phyloP scores from a whole-genome alignment of 2,888 invertebrate genomes.

The Agrotis puta region DNA sequence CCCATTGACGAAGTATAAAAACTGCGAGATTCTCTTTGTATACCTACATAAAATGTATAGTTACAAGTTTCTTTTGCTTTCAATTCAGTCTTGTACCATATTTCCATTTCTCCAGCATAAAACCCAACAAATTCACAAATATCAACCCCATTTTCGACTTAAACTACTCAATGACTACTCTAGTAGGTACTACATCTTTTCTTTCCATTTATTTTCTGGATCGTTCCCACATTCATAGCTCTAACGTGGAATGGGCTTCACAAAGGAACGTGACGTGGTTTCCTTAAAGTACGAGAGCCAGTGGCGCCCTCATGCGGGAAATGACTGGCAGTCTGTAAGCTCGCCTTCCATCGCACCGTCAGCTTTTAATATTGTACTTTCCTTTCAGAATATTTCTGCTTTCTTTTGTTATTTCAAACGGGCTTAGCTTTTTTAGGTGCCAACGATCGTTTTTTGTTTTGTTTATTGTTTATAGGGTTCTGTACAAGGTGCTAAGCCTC shows the following conservation, averaged over 20 bases:
- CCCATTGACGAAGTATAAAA: too few relatives aligned
- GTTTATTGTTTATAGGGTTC: slow-evolving; percentile 1
- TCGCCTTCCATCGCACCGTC: slow-evolving; percentile 47
- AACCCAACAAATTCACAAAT: slow-evolving; percentile 3
- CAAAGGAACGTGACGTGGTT: slow-evolving; percentile 58
- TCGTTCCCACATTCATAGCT: slow-evolving; percentile 49
- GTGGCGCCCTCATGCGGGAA: slow-evolving; percentile 60
- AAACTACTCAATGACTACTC: slow-evolving; percentile 14
- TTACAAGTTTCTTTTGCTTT: too few relatives aligned
- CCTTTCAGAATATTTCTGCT: slow-evolving; percentile 60
- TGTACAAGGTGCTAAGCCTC: neutral
- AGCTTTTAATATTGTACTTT: slow-evolving; percentile 71
- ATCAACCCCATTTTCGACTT: slow-evolving; percentile 2
- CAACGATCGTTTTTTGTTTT: slow-evolving; percentile 24
- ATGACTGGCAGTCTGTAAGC: slow-evolving; percentile 57
- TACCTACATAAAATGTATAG: too few relatives aligned
- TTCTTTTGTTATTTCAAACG: slow-evolving; percentile 63
- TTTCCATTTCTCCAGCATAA: neutral
- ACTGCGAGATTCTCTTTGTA: too few relatives aligned
- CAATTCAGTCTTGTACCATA: neutral
- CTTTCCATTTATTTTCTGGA: slow-evolving; percentile 42
- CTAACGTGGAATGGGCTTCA: slow-evolving; percentile 54
- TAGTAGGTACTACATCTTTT: slow-evolving; percentile 23
- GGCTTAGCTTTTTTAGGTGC: slow-evolving; percentile 33
- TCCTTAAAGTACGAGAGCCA: slow-evolving; percentile 48